phyloP scores from a whole-genome alignment of 2,888 invertebrate species.

The Andrena camellia region DNA sequence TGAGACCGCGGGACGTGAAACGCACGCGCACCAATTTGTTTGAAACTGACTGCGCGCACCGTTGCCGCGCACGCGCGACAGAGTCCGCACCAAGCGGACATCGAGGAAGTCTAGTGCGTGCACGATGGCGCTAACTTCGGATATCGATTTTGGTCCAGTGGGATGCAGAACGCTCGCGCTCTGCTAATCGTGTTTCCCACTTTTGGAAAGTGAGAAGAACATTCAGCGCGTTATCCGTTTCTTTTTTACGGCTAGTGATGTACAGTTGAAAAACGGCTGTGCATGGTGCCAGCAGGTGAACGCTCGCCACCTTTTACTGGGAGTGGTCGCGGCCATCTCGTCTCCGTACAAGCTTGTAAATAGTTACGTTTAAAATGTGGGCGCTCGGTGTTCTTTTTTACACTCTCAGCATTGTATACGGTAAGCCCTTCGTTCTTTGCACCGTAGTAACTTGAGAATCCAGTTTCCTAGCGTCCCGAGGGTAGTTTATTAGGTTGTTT shows the following conservation, averaged over 20 bases:
- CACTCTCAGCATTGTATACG: conserved; percentile 54
- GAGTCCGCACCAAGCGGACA: background rate
- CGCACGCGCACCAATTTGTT: background rate
- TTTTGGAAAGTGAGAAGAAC: conserved; percentile 17
- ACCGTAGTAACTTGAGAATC: background rate
- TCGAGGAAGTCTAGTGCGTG: conserved; percentile 27
- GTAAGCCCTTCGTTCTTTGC: conserved; percentile 52
- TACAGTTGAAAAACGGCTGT: conserved; percentile 34
- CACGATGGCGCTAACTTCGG: conserved; percentile 76
- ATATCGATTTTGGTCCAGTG: conserved; percentile 77
- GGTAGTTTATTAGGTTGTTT: background rate
- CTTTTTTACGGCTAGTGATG: conserved; percentile 6
- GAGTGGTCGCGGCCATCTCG: conserved; percentile 55
- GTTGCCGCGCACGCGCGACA: background rate
- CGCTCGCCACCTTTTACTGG: conserved; percentile 23
- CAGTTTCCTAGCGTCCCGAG: background rate
- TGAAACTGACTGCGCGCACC: background rate
- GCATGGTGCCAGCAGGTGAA: conserved; percentile 41
- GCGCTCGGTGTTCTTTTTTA: conserved; percentile 55
- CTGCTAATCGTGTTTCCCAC: conserved; percentile 44
- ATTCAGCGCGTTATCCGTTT: conserved; percentile 1
- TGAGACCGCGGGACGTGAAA: background rate
- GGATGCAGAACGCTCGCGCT: conserved; percentile 72
- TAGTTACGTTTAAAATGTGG: conserved; percentile 60
- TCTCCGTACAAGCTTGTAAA: conserved; percentile 59